Evolutionary conservation across 2,888 invertebrate species (phyloP).

Genomic region (Dicranocentrus wangi): DNA sequence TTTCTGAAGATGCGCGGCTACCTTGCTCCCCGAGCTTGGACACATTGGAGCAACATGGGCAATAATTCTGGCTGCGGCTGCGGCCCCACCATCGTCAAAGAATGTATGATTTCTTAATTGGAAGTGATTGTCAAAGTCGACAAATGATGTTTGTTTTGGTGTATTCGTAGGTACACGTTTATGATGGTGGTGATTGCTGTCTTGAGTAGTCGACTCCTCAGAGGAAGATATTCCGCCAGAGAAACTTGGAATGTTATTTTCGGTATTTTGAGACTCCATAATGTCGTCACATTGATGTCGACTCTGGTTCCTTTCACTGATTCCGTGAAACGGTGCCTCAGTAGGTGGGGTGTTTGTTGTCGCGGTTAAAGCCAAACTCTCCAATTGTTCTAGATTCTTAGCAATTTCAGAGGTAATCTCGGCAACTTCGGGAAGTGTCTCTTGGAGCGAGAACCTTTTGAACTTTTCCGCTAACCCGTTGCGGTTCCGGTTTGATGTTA

Average conservation of each 20-base stretch:
- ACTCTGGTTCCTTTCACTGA: conserved; percentile 2
- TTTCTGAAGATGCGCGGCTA: conserved; percentile 39
- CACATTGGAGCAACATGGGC: conserved; percentile 70
- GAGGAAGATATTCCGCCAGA: conserved; percentile 34
- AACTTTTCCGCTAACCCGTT: conserved; percentile 66
- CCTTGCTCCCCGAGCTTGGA: conserved; percentile 47
- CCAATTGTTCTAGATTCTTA: conserved; percentile 68
- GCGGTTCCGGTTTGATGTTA: conserved; percentile 49
- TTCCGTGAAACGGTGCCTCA: background rate
- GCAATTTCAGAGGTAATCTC: conserved; percentile 72
- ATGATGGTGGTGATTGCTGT: conserved; percentile 50
- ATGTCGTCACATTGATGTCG: conserved; percentile 26
- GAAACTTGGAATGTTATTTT: conserved; percentile 56
- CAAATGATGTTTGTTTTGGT: conserved; percentile 69
- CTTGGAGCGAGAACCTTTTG: conserved; percentile 71
- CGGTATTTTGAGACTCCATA: conserved; percentile 30
- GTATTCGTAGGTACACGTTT: conserved; percentile 69
- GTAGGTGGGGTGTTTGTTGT: conserved; percentile 7
- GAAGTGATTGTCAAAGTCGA: conserved; percentile 71
- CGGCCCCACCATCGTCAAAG: conserved; percentile 63
- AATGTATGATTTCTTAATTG: conserved; percentile 57
- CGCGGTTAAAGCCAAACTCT: conserved; percentile 63
- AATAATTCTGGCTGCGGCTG: conserved; percentile 66
- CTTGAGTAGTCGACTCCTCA: conserved; percentile 29
- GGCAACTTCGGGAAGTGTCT: conserved; percentile 70